Percentiles rank a stretch among this genome's conserved stretches.
Evolutionary conservation across 2,113 vertebrate genomes (phyloP).

Genomic region (Macrotus californicus): DNA sequence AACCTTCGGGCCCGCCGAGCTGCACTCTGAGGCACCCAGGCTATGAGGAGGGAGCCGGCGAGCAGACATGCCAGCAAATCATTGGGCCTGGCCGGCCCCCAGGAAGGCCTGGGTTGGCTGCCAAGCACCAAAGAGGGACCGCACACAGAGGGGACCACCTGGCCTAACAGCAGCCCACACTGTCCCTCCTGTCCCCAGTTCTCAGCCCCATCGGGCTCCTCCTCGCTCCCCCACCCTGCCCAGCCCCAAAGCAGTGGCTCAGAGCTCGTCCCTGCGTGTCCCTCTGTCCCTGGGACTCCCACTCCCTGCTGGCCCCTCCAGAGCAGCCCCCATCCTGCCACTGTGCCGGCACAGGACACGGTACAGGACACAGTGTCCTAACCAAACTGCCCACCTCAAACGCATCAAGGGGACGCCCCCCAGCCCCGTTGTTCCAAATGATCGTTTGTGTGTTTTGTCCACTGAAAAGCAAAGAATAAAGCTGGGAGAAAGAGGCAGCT

Average conservation of each 20-base stretch:
- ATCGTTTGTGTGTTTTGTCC: background rate
- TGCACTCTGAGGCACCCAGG: background rate
- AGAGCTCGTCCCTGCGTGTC: rapidly evolving
- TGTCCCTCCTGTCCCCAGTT: background rate
- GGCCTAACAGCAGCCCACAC: background rate
- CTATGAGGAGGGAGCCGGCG: rapidly evolving
- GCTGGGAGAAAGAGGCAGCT: background rate
- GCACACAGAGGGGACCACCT: background rate
- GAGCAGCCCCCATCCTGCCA: background rate
- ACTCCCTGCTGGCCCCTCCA: background rate
- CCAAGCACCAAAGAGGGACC: background rate
- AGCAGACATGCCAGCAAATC: rapidly evolving
- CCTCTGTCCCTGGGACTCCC: no score
- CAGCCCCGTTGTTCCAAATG: background rate
- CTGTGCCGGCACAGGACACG: background rate
- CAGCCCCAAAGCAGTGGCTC: background rate
- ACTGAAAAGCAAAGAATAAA: background rate
- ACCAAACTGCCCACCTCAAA: background rate
- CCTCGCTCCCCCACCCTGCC: background rate
- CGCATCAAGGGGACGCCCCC: background rate
- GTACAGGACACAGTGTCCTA: no score
- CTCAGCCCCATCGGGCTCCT: background rate
- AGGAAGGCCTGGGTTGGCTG: no score
- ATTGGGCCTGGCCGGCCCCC: background rate
- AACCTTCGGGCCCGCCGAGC: background rate